These are phyloP conservation scores for Ailuropoda melanoleuca DNA, from an alignment of 2,113 vertebrate genomes.

Conservation along the genomic window DNA sequence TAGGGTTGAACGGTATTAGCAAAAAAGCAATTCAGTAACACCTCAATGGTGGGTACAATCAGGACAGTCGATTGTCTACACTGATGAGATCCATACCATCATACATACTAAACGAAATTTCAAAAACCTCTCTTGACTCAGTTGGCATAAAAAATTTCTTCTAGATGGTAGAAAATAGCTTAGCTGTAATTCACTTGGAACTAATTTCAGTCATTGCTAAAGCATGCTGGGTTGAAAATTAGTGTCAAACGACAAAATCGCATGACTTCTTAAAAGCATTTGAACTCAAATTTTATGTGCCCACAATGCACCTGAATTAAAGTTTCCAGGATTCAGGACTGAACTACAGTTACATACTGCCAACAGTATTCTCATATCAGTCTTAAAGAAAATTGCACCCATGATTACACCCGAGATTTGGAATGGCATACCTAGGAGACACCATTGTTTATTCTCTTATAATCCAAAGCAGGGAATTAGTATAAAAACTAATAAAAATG, in stretches of 20 bases:
- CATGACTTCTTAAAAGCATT: slow-evolving; percentile 84
- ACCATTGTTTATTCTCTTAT: not conserved
- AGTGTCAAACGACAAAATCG: slow-evolving; percentile 86
- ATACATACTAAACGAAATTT: slow-evolving; percentile 42
- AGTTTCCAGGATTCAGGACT: slow-evolving; percentile 67
- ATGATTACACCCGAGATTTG: not conserved
- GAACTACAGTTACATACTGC: not conserved
- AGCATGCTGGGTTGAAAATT: slow-evolving; percentile 86
- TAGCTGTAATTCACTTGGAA: slow-evolving; percentile 85
- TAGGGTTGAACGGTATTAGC: not conserved
- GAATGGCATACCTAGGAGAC: not conserved
- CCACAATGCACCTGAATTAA: slow-evolving; percentile 78
- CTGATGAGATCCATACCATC: not conserved
- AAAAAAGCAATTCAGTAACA: not conserved
- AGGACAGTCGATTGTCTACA: not conserved
- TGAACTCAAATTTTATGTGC: slow-evolving; percentile 80
- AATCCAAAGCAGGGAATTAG: slow-evolving; percentile 44
- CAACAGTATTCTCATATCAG: slow-evolving; percentile 11
- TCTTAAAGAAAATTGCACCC: slow-evolving; percentile 45
- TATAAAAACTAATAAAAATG: not conserved
- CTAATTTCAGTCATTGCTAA: slow-evolving; percentile 87
- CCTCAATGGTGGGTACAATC: not conserved
- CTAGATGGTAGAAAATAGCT: slow-evolving; percentile 83
- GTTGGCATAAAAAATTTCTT: slow-evolving; percentile 74
- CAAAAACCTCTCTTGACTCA: slow-evolving; percentile 63